Percentiles rank a stretch among this genome's conserved stretches.
Evolutionary conservation across 1,140 invertebrate species (phyloP).

Genomic region (Propsilocerus akamusi): DNA sequence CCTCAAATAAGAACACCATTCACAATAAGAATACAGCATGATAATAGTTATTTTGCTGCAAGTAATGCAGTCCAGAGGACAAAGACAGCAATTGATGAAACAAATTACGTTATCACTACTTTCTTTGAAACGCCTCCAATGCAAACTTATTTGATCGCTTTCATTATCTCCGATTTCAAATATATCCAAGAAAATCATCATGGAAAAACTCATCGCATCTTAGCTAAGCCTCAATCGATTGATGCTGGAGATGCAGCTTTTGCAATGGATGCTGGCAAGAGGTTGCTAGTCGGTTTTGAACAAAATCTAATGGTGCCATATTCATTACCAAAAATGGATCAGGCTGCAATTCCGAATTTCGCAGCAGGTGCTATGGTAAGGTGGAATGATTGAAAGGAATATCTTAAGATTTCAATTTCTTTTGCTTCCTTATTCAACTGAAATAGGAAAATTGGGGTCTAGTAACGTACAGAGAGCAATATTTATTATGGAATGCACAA

Average conservation of each 20-base stretch:
- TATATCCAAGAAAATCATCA: not conserved
- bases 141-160: constrained; percentile 61
- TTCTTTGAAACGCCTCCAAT: constrained; percentile 26
- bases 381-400: constrained; percentile 9
- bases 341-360: constrained; percentile 69
- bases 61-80: constrained; percentile 39
- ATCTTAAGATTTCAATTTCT: constrained; percentile 69
- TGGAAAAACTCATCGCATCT: not conserved
- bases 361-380: constrained; percentile 62
- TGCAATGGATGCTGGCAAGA: constrained; percentile 14
- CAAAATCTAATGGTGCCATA: constrained; percentile 17
- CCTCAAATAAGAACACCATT: not conserved
- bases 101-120: constrained; percentile 35
- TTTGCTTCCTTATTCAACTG: too few species aligned
- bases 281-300: constrained; percentile 2
- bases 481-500: constrained; percentile 20
- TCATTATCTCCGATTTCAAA: constrained; percentile 47
- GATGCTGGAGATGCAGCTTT: constrained; percentile 9
- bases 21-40: constrained; percentile 34
- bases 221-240: not conserved
- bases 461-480: constrained; percentile 42
- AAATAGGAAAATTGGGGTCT: too few species aligned
- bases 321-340: constrained; percentile 50
- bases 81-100: constrained; percentile 9
- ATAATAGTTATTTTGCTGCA: constrained; percentile 27